Evolutionary conservation across 2,888 invertebrate genomes (phyloP), one percentile per base, ranked within the genome.

Genomic region (Gortyna flavago): DNA sequence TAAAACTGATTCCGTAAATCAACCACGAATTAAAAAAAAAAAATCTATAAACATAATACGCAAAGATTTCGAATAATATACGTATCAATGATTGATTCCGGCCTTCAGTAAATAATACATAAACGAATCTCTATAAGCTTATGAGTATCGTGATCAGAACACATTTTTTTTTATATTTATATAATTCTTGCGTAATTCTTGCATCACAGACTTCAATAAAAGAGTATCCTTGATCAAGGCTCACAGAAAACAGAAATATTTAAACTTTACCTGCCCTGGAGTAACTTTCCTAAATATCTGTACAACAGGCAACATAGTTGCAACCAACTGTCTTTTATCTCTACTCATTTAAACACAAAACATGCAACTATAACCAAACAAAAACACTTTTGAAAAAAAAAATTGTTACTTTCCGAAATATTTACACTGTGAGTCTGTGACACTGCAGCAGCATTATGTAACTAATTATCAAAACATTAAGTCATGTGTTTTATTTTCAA

Each of bases 241-340:
- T n/a, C 9, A 54, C 25, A 25, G 9, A 25, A 54, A 16, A 29
- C 59, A 16, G 7, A 16, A 29, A 59, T 32, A 61, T 61, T 9
- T 32, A 32, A 59, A 29, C 7, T 18, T 32, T 89, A 96, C 96
- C 95, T 96, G 96, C 18, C 92, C 92, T 0, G 96, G 90, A 0
- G 96, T 91, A 21, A 94, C 95, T 92, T 95, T 93, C 29, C 92
- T 95, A 83, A 96, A 95, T 67, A 96, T 93, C 67, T 95, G 88
- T 41, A 96, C 89, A 2, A 95, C 92, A 5, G 96, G 95, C 72
- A 94, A 88, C 80, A 96, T 92, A 3, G 93, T 91, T 41, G 94
- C 88, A 64, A 93, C 92, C 2, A 93, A 84, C 7, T 90, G 89
- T 44, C 91, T 85, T 7, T 90, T 88, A 72, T 91, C 91, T 51